Evolutionary conservation across 2,888 invertebrate genomes (phyloP).

Genomic region (Zootermopsis nevadensis): DNA sequence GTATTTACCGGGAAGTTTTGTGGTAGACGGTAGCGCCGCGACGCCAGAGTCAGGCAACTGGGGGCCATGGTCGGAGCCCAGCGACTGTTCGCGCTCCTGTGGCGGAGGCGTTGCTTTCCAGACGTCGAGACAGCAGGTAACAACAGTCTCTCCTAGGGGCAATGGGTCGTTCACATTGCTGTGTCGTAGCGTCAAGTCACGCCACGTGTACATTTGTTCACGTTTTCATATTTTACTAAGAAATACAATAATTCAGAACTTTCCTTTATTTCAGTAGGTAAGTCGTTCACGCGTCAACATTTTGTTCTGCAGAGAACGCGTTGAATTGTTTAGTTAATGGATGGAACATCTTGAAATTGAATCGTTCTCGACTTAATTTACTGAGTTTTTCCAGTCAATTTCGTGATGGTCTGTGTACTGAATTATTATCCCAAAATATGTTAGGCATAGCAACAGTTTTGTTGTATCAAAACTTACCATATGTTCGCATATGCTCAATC

Average conservation of each 20-base stretch:
- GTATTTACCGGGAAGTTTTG: slow-evolving; percentile 78
- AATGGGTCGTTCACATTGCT: neutral
- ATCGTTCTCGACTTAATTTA: neutral
- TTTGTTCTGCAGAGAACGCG: neutral
- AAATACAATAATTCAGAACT: neutral
- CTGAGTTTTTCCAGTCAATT: neutral
- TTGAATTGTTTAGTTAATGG: neutral
- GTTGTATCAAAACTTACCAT: neutral
- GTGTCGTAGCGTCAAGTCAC: too few species aligned
- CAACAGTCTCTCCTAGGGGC: neutral
- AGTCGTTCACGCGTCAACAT: neutral
- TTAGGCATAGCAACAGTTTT: neutral
- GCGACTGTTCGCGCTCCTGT: slow-evolving; percentile 89
- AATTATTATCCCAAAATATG: neutral
- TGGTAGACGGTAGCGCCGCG: slow-evolving; percentile 71
- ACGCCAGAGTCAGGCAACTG: slow-evolving; percentile 76
- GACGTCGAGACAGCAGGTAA: slow-evolving; percentile 74
- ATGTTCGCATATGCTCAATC: neutral
- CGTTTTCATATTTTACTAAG: neutral
- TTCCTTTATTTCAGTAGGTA: neutral
- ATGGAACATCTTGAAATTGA: neutral
- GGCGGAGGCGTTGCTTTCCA: slow-evolving; percentile 93
- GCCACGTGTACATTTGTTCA: too few species aligned
- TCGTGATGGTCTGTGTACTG: neutral
- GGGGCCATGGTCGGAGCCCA: slow-evolving; percentile 86